Evolutionary conservation across 2,888 invertebrate species (phyloP), one percentile per base, ranked within the genome.

Genomic region (Dolomedes plantarius): DNA sequence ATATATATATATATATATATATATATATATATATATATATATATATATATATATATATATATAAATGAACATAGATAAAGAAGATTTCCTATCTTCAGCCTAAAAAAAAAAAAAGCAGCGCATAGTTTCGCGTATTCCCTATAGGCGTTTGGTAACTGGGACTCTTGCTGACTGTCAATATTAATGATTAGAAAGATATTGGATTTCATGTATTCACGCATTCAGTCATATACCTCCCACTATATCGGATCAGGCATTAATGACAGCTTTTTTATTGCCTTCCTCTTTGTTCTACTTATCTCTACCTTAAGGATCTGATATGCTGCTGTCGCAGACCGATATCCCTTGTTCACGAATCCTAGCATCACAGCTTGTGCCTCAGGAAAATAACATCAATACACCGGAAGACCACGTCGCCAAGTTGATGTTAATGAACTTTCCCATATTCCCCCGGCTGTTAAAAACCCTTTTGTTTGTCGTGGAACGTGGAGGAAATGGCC

Each of bases 361-460:
- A 23, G 56, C 56, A 19, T 19, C 2, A 5, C 23, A 56, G 23
- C 6, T 56, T 2, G 2, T 9, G 19, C 23, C 19, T 5, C 2
- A 19, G 23, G 19, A 1, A 56, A 56, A 9, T 7, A 36, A 5
- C 36, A 36, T 36, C 36, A 56, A 56, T 56, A 23, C 56, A 56
- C 56, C 56, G 56, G 56, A 56, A 56, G 56, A 23, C 56, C 23
- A 23, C 5, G 56, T 56, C 5, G 56, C 56, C 23, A 23, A 56
- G 56, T 3, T 11, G 23, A 56, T 56, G 56, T 56, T 56, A 56
- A 56, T 56, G 56, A 56, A 56, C 56, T 56, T 56, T 56, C 56
- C 56, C 23, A 56, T 56, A 23, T 56, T 56, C 56, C 56, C 1
- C 56, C 1, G 16, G 23, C 23, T 23, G 56, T 56, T 56, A 56